A percentile compares a stretch with the other conserved stretches of the same genome.
Evolutionary conservation across 2,113 vertebrate genomes (phyloP).

Genomic region (Salvelinus namaycush): DNA sequence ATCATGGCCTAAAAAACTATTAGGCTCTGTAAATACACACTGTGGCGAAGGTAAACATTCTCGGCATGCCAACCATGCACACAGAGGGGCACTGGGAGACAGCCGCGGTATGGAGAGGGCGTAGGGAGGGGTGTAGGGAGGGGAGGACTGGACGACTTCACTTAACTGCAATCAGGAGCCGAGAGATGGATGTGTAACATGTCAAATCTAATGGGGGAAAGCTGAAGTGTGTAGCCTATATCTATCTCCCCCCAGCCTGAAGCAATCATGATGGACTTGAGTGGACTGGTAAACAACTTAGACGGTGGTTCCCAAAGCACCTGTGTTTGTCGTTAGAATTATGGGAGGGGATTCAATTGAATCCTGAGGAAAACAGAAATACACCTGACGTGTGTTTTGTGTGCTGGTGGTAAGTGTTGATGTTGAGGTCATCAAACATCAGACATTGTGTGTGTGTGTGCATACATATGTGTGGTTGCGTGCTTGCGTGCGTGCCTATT

Average conservation of each 20-base stretch:
- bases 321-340: slow-evolving; percentile 24
- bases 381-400: slow-evolving; percentile 42
- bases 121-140: slow-evolving; percentile 31
- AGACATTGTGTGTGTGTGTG: neutral
- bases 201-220: slow-evolving; percentile 49
- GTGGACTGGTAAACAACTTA: slow-evolving; percentile 49
- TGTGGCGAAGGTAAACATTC: slow-evolving; percentile 76
- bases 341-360: slow-evolving; percentile 11
- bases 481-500: neutral
- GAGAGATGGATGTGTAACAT: slow-evolving; percentile 61
- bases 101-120: slow-evolving; percentile 52
- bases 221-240: slow-evolving; percentile 18
- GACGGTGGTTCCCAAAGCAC: neutral
- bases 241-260: neutral
- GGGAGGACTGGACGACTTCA: neutral
- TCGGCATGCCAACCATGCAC: slow-evolving; percentile 71
- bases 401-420: slow-evolving; percentile 29
- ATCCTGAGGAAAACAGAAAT: neutral
- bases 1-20: slow-evolving; percentile 75
- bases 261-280: slow-evolving; percentile 33
- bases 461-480: too few species aligned
- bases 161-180: slow-evolving; percentile 48
- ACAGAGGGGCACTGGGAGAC: slow-evolving; percentile 73
- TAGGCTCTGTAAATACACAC: slow-evolving; percentile 77
- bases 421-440: neutral